Conservation (phyloP, 2,888 invertebrate genomes). For the Eilema caniola region DNA sequence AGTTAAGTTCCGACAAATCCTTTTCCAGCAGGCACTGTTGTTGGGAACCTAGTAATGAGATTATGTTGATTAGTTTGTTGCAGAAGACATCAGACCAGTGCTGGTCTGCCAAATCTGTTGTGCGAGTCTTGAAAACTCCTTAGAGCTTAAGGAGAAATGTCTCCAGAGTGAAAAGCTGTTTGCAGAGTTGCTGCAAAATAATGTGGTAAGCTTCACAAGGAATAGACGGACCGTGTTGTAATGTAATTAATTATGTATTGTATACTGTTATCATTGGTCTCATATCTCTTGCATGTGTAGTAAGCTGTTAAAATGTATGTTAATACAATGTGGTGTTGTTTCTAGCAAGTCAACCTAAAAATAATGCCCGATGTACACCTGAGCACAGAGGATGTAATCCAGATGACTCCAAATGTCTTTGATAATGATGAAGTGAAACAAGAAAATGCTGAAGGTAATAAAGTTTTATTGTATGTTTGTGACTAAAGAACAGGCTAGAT, state of each 20-base stretch:
- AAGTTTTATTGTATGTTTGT: too few species aligned
- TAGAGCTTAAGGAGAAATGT: neutral
- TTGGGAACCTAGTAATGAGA: neutral
- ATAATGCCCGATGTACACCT: neutral
- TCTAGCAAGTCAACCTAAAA: neutral
- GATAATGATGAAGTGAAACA: neutral
- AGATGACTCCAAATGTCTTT: neutral
- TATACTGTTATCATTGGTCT: too few species aligned
- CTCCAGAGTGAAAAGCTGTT: conserved; percentile 7
- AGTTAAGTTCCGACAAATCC: too few species aligned
- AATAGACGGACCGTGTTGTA: too few species aligned
- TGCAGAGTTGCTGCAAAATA: neutral
- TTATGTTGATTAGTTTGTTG: neutral
- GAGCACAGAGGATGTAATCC: neutral
- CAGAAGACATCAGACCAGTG: conserved; percentile 1
- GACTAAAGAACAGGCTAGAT: too few species aligned
- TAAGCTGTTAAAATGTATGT: too few species aligned
- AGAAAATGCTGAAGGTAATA: neutral
- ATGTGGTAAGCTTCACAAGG: neutral
- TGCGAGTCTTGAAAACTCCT: neutral
- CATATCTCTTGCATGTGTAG: too few species aligned
- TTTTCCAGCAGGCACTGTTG: neutral
- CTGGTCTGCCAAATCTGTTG: conserved; percentile 5
- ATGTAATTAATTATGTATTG: too few species aligned
- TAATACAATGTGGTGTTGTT: neutral